phyloP scores from a whole-genome alignment of 2,797 vertebrate genomes.

The Tadarida brasiliensis region DNA sequence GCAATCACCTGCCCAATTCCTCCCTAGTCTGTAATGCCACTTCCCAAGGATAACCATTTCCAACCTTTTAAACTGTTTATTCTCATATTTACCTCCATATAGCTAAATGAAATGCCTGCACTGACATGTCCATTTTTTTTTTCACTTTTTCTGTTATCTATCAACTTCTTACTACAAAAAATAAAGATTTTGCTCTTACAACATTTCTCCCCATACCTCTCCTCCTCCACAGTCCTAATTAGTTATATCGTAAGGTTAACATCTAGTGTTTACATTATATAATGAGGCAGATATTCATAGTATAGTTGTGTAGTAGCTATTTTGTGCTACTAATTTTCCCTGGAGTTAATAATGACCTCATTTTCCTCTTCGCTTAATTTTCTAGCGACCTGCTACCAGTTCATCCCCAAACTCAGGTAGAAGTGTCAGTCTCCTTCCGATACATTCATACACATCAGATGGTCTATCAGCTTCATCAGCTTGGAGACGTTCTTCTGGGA shows the following conservation, averaged over 20 bases:
- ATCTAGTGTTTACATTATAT: not conserved
- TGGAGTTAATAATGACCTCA: not conserved
- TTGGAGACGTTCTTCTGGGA: not conserved
- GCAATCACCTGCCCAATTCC: not conserved
- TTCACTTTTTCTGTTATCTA: not conserved
- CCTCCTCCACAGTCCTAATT: not conserved
- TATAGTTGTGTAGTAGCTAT: not conserved
- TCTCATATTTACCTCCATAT: not conserved
- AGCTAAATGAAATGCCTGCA: not conserved
- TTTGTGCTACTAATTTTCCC: not conserved
- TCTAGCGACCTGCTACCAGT: not conserved
- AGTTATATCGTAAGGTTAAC: not conserved
- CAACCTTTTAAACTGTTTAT: not conserved
- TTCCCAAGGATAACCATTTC: not conserved
- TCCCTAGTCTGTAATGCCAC: not conserved
- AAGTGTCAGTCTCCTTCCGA: not conserved
- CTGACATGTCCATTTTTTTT: not conserved
- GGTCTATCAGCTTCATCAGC: not conserved
- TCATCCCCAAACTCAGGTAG: not conserved
- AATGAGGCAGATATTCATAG: not conserved
- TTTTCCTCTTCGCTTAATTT: slow-evolving; percentile 25
- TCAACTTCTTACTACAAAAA: not conserved
- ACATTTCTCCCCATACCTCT: not conserved
- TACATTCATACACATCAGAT: not conserved
- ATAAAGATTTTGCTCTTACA: not conserved